phyloP scores from a whole-genome alignment of 2,888 invertebrate genomes.

The Malthinus flaveolus region DNA sequence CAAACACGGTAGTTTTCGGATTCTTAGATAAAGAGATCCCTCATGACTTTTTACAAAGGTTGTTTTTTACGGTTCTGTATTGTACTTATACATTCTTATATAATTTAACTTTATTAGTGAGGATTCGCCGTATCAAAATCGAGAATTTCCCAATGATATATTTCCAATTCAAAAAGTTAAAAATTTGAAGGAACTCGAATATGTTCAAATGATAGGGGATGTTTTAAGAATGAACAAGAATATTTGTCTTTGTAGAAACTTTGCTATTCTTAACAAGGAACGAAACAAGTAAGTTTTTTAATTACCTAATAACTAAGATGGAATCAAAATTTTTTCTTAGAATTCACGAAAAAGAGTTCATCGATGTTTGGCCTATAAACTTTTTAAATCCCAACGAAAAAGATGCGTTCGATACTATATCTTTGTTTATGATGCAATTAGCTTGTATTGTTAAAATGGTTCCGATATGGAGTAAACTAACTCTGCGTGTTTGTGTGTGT shows the following conservation, averaged over 20 bases:
- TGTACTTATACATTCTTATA: neutral
- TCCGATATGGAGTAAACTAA: slow-evolving; percentile 82
- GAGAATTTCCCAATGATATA: slow-evolving; percentile 59
- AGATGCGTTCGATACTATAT: slow-evolving; percentile 86
- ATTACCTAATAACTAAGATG: neutral
- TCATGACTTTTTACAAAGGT: slow-evolving; percentile 79
- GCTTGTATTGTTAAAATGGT: slow-evolving; percentile 95
- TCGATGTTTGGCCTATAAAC: slow-evolving; percentile 98
- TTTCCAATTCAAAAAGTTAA: slow-evolving; percentile 59
- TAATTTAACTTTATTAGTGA: slow-evolving; percentile 51
- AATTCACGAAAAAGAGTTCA: slow-evolving; percentile 69
- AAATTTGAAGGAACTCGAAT: slow-evolving; percentile 58
- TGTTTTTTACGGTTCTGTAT: slow-evolving; percentile 39
- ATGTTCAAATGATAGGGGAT: slow-evolving; percentile 84
- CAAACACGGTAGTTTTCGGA: slow-evolving; percentile 94
- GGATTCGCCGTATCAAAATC: slow-evolving; percentile 64
- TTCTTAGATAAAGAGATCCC: slow-evolving; percentile 82
- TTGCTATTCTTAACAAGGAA: slow-evolving; percentile 78
- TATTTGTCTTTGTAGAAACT: slow-evolving; percentile 90
- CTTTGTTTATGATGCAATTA: slow-evolving; percentile 94
- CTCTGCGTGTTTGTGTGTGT: slow-evolving; percentile 86
- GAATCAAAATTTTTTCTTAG: slow-evolving; percentile 49
- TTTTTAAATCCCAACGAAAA: slow-evolving; percentile 77
- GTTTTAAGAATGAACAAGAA: slow-evolving; percentile 93
- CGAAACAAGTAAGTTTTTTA: slow-evolving; percentile 64